These are phyloP conservation scores for Smutsia temminckii DNA, from an alignment of 2,797 vertebrate species.

Conservation along the genomic window DNA sequence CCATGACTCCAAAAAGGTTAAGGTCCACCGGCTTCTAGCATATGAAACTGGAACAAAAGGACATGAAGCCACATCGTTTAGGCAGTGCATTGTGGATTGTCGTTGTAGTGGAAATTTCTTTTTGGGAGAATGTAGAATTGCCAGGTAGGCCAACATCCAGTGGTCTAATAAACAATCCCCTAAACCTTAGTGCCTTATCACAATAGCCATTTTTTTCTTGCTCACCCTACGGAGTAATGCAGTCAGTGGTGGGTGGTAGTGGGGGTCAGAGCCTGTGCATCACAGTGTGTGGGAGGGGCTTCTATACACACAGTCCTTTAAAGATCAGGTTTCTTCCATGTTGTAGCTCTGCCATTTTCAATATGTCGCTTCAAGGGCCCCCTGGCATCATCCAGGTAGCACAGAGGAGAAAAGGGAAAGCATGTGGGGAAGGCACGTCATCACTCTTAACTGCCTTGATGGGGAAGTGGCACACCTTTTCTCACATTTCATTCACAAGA, in stretches of 20 bases:
- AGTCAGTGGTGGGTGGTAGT: neutral
- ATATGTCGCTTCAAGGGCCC: neutral
- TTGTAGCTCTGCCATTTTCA: neutral
- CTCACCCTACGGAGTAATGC: neutral
- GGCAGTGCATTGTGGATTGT: neutral
- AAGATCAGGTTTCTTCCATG: neutral
- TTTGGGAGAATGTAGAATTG: neutral
- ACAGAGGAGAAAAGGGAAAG: neutral
- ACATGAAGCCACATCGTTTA: neutral
- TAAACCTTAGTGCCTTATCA: neutral
- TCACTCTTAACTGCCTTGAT: neutral
- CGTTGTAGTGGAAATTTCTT: neutral
- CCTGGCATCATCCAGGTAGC: neutral
- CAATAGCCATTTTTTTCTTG: neutral
- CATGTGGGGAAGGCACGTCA: accelerated
- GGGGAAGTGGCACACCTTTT: neutral
- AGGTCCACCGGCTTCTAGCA: neutral
- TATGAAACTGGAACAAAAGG: neutral
- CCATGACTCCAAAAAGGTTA: neutral
- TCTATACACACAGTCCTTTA: neutral
- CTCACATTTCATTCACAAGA: neutral
- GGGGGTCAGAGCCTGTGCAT: neutral
- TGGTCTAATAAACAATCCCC: neutral
- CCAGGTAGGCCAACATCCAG: neutral
- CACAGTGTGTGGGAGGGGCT: neutral